phyloP scores from a whole-genome alignment of 2,113 vertebrate species.

The Indri indri region DNA sequence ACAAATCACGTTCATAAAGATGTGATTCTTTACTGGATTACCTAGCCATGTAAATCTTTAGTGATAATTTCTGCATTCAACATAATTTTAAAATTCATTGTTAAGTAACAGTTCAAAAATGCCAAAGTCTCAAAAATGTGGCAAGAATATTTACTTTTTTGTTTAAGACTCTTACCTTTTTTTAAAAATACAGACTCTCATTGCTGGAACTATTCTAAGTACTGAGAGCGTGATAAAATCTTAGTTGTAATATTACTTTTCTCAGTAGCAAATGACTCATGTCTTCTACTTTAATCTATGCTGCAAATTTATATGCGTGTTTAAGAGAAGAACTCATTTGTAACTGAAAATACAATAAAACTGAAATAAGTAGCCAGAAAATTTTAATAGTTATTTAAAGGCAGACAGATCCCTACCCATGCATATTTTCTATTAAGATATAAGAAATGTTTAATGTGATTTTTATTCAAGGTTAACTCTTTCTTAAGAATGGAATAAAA shows the following conservation, averaged over 20 bases:
- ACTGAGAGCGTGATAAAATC: conserved; percentile 63
- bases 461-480: conserved; percentile 39
- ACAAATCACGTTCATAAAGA: background rate
- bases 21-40: background rate
- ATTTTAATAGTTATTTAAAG: conserved; percentile 77
- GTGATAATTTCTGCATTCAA: conserved; percentile 12
- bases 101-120: conserved; percentile 25
- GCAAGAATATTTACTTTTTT: conserved; percentile 59
- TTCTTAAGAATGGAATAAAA: conserved; percentile 34
- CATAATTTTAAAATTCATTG: conserved; percentile 26
- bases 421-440: conserved; percentile 57
- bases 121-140: background rate
- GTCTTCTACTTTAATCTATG: conserved; percentile 78
- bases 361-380: conserved; percentile 80
- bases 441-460: conserved; percentile 61
- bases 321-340: conserved; percentile 82
- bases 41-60: background rate
- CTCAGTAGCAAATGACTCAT: conserved; percentile 71
- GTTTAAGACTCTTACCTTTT: conserved; percentile 65
- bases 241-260: conserved; percentile 74
- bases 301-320: conserved; percentile 81
- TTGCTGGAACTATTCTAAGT: conserved; percentile 53
- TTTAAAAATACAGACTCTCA: conserved; percentile 32
- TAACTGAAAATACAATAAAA: conserved; percentile 83
- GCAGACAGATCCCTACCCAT: conserved; percentile 55